phyloP scores from a whole-genome alignment of 2,888 invertebrate genomes.

The Thumatha senex region DNA sequence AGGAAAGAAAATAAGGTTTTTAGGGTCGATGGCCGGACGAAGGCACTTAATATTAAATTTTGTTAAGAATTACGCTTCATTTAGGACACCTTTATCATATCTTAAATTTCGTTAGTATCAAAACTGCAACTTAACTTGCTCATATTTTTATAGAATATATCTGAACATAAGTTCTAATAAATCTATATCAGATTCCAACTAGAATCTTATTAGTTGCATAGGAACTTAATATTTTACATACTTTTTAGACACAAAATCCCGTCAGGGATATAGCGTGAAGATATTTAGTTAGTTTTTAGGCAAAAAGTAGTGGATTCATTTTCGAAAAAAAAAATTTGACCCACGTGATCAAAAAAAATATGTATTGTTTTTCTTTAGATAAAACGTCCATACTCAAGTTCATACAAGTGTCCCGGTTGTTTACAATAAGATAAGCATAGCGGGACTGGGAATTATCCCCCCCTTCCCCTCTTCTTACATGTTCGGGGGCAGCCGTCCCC shows the following conservation, averaged over 20 bases:
- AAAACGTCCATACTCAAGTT: background rate
- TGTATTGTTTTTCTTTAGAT: background rate
- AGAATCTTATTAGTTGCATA: conserved; percentile 3
- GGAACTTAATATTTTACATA: background rate
- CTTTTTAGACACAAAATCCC: no score
- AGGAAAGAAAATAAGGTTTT: conserved; percentile 69
- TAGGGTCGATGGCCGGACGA: conserved; percentile 80
- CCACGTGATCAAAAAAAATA: no score
- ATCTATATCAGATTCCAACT: conserved; percentile 2
- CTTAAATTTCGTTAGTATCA: conserved; percentile 43
- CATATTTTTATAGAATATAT: background rate
- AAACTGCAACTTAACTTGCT: conserved; percentile 16
- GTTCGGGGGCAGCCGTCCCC: conserved; percentile 13
- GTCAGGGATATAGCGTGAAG: no score
- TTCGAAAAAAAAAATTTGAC: no score
- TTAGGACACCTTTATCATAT: conserved; percentile 66
- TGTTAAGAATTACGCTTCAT: conserved; percentile 69
- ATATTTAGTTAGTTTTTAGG: no score
- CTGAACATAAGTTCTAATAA: background rate
- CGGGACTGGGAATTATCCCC: conserved; percentile 38
- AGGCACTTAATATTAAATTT: conserved; percentile 78
- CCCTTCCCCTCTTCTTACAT: background rate
- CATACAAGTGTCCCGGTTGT: conserved; percentile 34
- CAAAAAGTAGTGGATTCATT: no score
- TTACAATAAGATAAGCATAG: conserved; percentile 35